A percentile compares a stretch with the other conserved stretches of the same genome.
phyloP scores from a whole-genome alignment of 2,113 vertebrate genomes.

The Ursus arctos region DNA sequence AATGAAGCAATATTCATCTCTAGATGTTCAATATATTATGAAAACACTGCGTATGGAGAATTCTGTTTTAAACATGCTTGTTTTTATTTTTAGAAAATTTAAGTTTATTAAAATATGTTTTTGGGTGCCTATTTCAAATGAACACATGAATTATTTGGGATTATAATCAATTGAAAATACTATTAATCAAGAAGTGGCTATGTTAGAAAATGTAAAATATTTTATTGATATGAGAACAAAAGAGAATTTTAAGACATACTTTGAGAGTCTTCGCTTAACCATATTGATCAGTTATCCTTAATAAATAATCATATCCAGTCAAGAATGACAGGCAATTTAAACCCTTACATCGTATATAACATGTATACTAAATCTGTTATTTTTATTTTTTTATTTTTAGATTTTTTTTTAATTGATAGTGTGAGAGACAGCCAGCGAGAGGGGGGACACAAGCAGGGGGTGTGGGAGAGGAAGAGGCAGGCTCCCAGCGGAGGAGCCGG shows the following conservation, averaged over 20 bases:
- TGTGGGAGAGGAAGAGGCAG: no score
- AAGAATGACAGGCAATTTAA: neutral
- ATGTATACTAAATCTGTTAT: neutral
- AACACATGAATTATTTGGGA: neutral
- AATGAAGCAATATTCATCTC: neutral
- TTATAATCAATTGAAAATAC: neutral
- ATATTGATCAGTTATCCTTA: neutral
- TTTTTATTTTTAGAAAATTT: constrained; percentile 29
- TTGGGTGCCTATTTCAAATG: neutral
- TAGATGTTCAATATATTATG: neutral
- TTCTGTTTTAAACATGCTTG: neutral
- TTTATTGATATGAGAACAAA: neutral
- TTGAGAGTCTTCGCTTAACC: neutral
- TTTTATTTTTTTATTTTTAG: neutral
- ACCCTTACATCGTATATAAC: neutral
- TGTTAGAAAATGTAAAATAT: neutral
- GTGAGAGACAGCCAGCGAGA: no score
- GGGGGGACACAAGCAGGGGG: no score
- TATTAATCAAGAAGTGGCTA: neutral
- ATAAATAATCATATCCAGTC: neutral
- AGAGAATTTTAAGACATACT: neutral
- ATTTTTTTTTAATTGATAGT: no score
- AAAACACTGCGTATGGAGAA: neutral
- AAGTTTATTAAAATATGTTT: constrained; percentile 12
- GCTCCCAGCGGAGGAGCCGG: no score